phyloP scores from a whole-genome alignment of 2,888 invertebrate genomes.

The Eretmocerus hayati region DNA sequence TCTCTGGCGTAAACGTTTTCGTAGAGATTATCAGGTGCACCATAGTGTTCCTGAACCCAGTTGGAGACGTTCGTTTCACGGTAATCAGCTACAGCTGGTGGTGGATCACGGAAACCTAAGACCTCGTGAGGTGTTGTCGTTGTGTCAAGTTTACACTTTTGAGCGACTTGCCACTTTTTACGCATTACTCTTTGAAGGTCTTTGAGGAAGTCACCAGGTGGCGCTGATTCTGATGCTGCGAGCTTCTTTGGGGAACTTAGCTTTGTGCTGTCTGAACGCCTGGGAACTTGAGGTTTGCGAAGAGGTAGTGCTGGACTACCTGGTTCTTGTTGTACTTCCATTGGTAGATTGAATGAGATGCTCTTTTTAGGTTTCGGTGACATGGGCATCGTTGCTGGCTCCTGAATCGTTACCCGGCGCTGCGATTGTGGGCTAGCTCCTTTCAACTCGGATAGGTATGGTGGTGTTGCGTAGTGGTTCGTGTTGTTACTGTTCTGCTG shows the following conservation, averaged over 20 bases:
- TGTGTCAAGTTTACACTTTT: constrained; percentile 81
- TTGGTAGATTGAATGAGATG: constrained; percentile 57
- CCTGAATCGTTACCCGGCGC: constrained; percentile 59
- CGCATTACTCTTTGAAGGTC: constrained; percentile 88
- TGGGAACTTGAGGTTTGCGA: constrained; percentile 62
- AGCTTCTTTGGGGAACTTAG: constrained; percentile 65
- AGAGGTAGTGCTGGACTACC: constrained; percentile 57
- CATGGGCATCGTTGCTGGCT: constrained; percentile 50
- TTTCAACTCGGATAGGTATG: constrained; percentile 55
- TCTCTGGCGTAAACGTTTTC: constrained; percentile 74
- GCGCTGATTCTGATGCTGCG: constrained; percentile 64
- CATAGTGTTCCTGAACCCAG: constrained; percentile 86
- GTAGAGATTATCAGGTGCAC: constrained; percentile 63
- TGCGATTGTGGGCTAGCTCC: constrained; percentile 52
- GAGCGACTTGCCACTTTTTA: constrained; percentile 89
- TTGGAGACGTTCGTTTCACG: constrained; percentile 81
- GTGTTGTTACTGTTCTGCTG: too few species aligned
- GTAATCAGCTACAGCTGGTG: constrained; percentile 62
- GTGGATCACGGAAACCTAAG: constrained; percentile 79
- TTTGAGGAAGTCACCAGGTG: constrained; percentile 75
- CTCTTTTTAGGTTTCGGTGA: constrained; percentile 57
- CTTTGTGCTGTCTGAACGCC: constrained; percentile 62
- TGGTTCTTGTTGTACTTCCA: constrained; percentile 48
- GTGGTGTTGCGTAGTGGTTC: constrained; percentile 43
- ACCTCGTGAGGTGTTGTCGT: constrained; percentile 88